These are phyloP conservation scores for Ceyx erithaca DNA, from an alignment of 2,797 vertebrate species.

Conservation along the genomic window DNA sequence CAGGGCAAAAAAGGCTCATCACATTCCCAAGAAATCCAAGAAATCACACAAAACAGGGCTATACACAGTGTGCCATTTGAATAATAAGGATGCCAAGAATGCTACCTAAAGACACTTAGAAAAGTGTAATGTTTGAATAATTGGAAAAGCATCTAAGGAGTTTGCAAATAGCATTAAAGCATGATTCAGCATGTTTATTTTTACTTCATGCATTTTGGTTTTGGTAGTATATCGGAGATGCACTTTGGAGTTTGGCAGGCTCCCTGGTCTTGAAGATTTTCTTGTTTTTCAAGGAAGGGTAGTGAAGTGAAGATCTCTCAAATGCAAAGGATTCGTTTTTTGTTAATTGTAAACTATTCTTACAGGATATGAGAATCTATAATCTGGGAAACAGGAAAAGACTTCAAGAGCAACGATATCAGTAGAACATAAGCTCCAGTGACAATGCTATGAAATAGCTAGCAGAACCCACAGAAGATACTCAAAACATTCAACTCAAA, in stretches of 20 bases:
- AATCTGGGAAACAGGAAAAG: not conserved
- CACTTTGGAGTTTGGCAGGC: not conserved
- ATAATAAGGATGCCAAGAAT: not conserved
- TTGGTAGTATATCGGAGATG: not conserved
- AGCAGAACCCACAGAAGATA: not conserved
- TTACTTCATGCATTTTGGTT: not conserved
- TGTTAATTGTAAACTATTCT: not conserved
- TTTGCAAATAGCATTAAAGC: not conserved
- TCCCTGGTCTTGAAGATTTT: not conserved
- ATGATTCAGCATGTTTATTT: not conserved
- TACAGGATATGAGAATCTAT: not conserved
- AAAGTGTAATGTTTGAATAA: not conserved
- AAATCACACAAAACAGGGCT: not conserved
- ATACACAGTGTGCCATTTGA: not conserved
- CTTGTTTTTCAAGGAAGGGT: not conserved
- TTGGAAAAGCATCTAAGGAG: not conserved
- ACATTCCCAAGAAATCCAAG: not conserved
- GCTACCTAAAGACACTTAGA: not conserved
- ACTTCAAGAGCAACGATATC: not conserved
- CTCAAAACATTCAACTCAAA: not conserved
- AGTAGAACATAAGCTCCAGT: not conserved
- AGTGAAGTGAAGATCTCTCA: not conserved
- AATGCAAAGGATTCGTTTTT: not conserved
- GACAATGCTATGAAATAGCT: not conserved
- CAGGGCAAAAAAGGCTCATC: not conserved